Conservation (phyloP, 2,113 vertebrate species). For the Nothoprocta pentlandii region DNA sequence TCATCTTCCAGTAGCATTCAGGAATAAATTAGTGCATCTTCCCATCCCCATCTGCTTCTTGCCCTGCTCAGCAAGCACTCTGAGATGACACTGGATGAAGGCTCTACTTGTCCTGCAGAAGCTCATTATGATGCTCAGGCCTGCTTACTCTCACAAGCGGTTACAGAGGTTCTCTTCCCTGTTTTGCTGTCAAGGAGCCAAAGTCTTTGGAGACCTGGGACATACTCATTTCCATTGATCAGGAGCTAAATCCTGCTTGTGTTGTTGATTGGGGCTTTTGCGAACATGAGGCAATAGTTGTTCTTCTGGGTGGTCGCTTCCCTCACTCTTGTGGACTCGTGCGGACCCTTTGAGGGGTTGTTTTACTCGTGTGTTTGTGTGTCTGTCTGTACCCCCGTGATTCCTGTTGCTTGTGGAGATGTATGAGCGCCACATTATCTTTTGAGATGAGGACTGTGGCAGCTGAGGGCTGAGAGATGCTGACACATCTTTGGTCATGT, state of each 20-base stretch:
- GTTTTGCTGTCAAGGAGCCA: background rate
- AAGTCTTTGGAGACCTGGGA: conserved; percentile 4
- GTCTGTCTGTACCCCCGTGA: background rate
- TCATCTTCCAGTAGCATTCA: conserved; percentile 32
- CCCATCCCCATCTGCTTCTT: conserved; percentile 39
- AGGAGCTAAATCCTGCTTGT: background rate
- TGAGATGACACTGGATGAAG: background rate
- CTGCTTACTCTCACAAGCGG: background rate
- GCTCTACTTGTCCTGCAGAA: background rate
- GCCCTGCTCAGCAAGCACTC: background rate
- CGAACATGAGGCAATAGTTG: background rate
- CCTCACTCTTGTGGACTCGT: accelerated
- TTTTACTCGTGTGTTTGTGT: background rate
- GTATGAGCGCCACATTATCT: background rate
- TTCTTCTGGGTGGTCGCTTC: background rate
- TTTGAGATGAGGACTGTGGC: background rate
- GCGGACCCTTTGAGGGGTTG: background rate
- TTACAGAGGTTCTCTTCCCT: conserved; percentile 2
- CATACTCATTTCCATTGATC: background rate
- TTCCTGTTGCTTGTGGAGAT: background rate
- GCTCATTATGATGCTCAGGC: accelerated
- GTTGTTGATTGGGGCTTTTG: background rate
- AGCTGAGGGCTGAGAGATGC: background rate
- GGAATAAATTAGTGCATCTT: background rate
- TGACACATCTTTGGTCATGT: background rate